A percentile compares a stretch with the other conserved stretches of the same genome.
These are phyloP conservation scores for Aphelocoma coerulescens DNA, from an alignment of 2,113 vertebrate species.

Conservation along the genomic window DNA sequence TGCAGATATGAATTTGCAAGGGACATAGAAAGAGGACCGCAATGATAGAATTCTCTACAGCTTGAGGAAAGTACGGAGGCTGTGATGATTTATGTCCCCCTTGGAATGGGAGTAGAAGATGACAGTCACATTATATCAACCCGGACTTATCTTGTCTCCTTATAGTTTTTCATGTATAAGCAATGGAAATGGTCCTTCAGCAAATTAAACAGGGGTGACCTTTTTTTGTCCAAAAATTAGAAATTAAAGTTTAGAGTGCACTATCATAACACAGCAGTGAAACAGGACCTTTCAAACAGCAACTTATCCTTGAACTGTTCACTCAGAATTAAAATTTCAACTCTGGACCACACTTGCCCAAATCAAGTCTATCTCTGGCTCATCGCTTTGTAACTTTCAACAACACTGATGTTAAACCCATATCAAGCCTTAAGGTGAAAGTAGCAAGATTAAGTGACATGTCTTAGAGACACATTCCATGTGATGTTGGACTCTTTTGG, in stretches of 20 bases:
- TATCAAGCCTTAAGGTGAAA: background rate
- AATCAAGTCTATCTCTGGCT: background rate
- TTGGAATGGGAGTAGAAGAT: background rate
- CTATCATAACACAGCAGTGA: background rate
- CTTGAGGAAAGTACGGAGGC: background rate
- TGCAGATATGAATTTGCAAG: background rate
- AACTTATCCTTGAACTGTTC: background rate
- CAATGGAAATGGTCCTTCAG: background rate
- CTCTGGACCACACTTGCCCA: fast-evolving
- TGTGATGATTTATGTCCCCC: background rate
- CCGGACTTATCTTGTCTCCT: background rate
- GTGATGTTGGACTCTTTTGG: background rate
- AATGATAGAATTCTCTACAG: background rate
- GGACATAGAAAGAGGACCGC: background rate
- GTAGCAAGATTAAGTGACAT: background rate
- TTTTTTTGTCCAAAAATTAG: background rate
- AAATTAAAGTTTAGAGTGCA: background rate
- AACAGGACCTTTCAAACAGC: background rate
- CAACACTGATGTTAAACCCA: background rate
- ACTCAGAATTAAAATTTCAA: background rate
- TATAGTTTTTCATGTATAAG: background rate
- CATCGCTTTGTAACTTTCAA: background rate
- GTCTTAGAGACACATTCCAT: background rate
- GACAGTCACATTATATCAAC: background rate
- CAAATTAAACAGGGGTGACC: background rate